Evolutionary conservation across 2,797 vertebrate genomes (phyloP).

Genomic region (Semaprochilodus insignis): DNA sequence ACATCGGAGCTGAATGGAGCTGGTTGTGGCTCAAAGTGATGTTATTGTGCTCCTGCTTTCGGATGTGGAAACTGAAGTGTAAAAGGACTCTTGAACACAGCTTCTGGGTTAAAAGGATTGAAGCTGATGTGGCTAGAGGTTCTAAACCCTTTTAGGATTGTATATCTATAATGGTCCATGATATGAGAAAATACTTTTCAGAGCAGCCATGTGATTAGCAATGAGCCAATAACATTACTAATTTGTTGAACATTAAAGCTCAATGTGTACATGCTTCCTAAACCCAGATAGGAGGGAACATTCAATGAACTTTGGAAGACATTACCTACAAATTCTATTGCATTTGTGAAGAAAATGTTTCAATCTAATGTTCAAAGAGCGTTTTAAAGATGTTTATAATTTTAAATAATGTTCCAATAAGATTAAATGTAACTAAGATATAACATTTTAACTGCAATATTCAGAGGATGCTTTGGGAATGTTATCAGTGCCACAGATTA

Average conservation of each 20-base stretch:
- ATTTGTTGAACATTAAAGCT: not conserved
- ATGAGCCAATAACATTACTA: not conserved
- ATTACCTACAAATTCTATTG: no score
- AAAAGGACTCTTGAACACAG: not conserved
- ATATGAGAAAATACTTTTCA: not conserved
- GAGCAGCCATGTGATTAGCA: not conserved
- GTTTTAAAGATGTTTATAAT: no score
- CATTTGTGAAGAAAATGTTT: no score
- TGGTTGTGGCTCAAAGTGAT: constrained; percentile 1
- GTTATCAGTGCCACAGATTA: no score
- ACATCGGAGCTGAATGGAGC: constrained; percentile 28
- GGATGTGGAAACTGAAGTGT: not conserved
- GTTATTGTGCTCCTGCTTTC: constrained; percentile 5
- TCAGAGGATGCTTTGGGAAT: no score
- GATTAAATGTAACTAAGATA: no score
- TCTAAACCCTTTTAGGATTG: not conserved
- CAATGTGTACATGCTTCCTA: not conserved
- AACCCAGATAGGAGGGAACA: no score
- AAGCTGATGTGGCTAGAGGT: not conserved
- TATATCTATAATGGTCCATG: no score
- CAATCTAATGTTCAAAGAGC: no score
- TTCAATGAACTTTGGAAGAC: no score
- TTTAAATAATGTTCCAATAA: no score
- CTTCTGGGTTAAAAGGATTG: not conserved
- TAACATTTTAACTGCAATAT: no score